Conservation (phyloP, 2,888 invertebrate species). For the Calameuta idolon region DNA sequence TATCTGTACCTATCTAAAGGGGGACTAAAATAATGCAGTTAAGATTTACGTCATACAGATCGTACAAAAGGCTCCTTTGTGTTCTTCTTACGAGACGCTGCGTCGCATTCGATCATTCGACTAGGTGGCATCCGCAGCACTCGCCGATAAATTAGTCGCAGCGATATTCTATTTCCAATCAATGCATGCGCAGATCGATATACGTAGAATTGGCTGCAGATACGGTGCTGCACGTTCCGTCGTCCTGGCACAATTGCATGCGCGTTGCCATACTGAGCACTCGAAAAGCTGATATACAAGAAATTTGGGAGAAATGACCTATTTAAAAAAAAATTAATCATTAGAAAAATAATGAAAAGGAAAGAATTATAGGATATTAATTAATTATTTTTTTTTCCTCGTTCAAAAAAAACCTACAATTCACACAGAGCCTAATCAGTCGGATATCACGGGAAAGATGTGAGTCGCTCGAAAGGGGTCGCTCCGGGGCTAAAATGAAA, state of each 20-base stretch:
- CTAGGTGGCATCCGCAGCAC: neutral
- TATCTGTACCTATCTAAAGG: neutral
- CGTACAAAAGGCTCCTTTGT: neutral
- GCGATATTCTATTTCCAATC: neutral
- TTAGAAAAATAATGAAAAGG: neutral
- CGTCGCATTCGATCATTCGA: neutral
- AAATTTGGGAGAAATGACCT: too few species aligned
- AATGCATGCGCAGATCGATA: neutral
- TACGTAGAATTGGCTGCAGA: neutral
- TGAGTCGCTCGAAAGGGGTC: neutral
- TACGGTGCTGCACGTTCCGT: neutral
- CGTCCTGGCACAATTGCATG: neutral
- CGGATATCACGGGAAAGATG: neutral
- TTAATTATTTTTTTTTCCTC: neutral
- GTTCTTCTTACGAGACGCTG: neutral
- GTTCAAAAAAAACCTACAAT: neutral
- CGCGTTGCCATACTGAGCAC: neutral
- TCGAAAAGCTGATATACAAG: neutral
- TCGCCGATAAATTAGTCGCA: neutral
- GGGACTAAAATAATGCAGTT: neutral
- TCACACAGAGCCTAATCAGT: neutral
- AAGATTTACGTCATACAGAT: neutral
- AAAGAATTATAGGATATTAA: neutral
- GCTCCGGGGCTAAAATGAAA: conserved; percentile 32
- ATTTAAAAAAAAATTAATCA: too few species aligned